Base-by-base conservation (phyloP, 2,888 invertebrate species). In the Synanthedon tipuliformis region DNA sequence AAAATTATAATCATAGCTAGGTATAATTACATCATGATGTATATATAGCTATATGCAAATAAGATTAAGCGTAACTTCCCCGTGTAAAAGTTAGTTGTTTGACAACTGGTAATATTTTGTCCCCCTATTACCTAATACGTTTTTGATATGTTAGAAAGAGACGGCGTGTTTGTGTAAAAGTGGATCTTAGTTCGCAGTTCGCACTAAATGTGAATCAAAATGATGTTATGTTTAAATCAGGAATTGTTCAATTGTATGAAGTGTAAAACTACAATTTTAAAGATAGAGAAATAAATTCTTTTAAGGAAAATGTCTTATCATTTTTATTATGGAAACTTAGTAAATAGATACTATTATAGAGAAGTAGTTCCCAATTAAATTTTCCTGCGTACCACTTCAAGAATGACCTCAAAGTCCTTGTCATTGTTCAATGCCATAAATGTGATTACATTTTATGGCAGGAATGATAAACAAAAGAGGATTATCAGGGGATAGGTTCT, bases 251-350 rank as follows among this genome's bases (percentile, higher is more conserved):
- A 68, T 66, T 70, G 68, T 73, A 71, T 66, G 66, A 65, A 67
- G 57, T 73, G 68, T 73, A 71, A 73, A 69, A 65, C 67, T 67
- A 67, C 66, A 64, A 72, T 59, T 57, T 61, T 67, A 57, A 61
- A 55, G 55, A 71, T 73, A 73, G 70, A 59, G 55, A 55, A 71
- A 65, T 71, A 76, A 78, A 71, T 56, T 66, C 59, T 71, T 73
- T 68, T 69, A 71, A 68, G 60, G 57, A 67, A 63, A 57, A 49
- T 11, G 3, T 51, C 7, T 15, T 64, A 56, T 62, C 62, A 34
- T 34, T 34, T 34, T 23, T 23, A 23, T 23, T 23, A 10, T 34
- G 10, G 34, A 34, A 34, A 34, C 10, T 8, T 10, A 7, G 27
- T 27, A 27, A 7, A 7, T 27, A 27, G 5, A 2, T 18, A 18